These are phyloP conservation scores for Deilephila elpenor DNA, from an alignment of 2,888 invertebrate genomes.

Conservation along the genomic window DNA sequence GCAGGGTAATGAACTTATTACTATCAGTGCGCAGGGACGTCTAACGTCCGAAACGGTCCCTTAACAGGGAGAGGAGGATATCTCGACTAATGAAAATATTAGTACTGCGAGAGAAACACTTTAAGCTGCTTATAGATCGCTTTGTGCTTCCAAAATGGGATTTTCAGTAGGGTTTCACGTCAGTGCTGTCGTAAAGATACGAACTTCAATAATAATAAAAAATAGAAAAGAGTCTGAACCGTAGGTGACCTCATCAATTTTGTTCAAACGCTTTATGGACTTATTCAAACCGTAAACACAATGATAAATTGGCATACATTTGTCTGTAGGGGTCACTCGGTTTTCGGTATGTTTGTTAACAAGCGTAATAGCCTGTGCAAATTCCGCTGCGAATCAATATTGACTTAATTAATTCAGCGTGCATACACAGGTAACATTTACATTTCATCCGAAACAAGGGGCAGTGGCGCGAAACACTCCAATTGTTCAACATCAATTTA, in stretches of 20 bases:
- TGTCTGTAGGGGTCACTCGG: conserved; percentile 36
- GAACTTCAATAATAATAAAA: not conserved
- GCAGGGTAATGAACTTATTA: conserved; percentile 10
- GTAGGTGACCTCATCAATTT: not conserved
- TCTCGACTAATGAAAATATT: conserved; percentile 24
- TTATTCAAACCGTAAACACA: conserved; percentile 8
- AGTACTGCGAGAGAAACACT: conserved; percentile 9
- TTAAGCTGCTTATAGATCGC: conserved; percentile 15
- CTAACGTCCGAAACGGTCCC: conserved; percentile 13
- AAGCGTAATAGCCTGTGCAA: conserved; percentile 32
- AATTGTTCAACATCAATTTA: not conserved
- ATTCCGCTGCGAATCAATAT: conserved; percentile 54
- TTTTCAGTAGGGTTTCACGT: not conserved
- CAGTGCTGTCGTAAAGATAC: not conserved
- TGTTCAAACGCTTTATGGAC: not conserved
- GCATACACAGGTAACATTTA: conserved; percentile 29
- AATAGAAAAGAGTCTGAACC: not conserved
- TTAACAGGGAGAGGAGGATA: not conserved
- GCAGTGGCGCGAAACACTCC: not conserved
- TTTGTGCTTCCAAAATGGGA: not conserved
- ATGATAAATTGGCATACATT: conserved; percentile 11
- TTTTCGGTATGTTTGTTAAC: conserved; percentile 33
- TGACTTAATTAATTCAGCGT: conserved; percentile 55
- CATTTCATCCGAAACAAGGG: conserved; percentile 11
- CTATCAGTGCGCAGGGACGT: not conserved